These are phyloP conservation scores for Bembecia ichneumoniformis DNA, from an alignment of 2,888 invertebrate genomes.

Conservation along the genomic window DNA sequence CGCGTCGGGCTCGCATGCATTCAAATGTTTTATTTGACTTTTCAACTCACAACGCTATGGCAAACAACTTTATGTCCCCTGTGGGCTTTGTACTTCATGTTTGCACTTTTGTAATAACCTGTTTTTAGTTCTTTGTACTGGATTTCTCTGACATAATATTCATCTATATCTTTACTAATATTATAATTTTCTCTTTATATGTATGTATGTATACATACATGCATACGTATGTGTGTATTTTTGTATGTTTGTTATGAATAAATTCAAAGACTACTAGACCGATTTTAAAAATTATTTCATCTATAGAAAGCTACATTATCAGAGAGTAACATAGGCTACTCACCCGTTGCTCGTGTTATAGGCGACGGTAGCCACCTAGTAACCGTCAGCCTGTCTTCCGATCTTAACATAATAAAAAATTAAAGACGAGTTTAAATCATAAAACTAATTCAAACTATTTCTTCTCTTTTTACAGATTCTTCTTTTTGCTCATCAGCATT, in stretches of 20 bases:
- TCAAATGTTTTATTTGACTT: slow-evolving; percentile 19
- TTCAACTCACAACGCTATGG: slow-evolving; percentile 17
- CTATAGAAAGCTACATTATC: no score
- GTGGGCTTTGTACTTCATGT: neutral
- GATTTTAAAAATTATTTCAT: no score
- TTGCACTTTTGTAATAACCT: neutral
- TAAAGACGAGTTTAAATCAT: neutral
- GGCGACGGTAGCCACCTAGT: no score
- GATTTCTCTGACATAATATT: neutral
- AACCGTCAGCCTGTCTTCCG: no score
- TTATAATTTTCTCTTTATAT: no score
- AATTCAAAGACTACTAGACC: no score
- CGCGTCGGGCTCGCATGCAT: neutral
- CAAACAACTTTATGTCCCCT: slow-evolving; percentile 19
- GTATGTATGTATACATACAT: no score
- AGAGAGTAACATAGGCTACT: no score
- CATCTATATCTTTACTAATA: neutral
- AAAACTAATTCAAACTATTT: slow-evolving; percentile 3
- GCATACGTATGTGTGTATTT: no score
- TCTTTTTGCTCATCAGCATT: slow-evolving; percentile 33
- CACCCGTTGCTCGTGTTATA: no score
- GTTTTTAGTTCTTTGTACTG: neutral
- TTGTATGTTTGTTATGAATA: no score
- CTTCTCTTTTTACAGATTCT: slow-evolving; percentile 43
- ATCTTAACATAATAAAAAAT: no score